Evolutionary conservation across 2,888 invertebrate species (phyloP).

Genomic region (Macrosiphum euphorbiae): DNA sequence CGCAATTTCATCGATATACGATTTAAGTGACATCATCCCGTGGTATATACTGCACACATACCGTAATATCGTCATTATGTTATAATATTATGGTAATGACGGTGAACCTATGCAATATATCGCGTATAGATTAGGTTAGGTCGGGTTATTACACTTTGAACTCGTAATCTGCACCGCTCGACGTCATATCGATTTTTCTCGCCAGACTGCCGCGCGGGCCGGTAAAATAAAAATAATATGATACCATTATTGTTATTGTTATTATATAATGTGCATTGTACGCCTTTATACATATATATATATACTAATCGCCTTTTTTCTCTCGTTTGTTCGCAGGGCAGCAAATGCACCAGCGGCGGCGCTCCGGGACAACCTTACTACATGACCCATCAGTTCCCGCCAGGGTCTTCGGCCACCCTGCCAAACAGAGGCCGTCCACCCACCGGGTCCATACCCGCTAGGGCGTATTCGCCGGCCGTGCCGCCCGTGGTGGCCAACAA

Average conservation of each 20-base stretch:
- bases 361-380: conserved; percentile 75
- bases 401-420: conserved; percentile 75
- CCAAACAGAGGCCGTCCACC: conserved; percentile 77
- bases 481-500: conserved; percentile 68
- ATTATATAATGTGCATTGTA: neutral
- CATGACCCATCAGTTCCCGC: conserved; percentile 72
- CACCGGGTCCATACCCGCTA: conserved; percentile 69
- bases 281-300: too few relatives aligned
- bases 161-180: neutral
- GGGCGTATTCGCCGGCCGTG: conserved; percentile 79
- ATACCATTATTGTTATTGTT: neutral
- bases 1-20: neutral
- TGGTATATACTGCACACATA: neutral
- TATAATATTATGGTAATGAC: neutral
- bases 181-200: neutral
- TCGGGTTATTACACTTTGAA: neutral
- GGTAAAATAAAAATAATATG: neutral
- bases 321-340: conserved; percentile 71
- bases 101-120: neutral
- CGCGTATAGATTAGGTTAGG: neutral
- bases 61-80: neutral
- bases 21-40: neutral
- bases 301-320: neutral
- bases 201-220: neutral
- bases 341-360: conserved; percentile 68